Base-by-base conservation (phyloP, 2,113 vertebrate genomes). In the Aramus guarauna region DNA sequence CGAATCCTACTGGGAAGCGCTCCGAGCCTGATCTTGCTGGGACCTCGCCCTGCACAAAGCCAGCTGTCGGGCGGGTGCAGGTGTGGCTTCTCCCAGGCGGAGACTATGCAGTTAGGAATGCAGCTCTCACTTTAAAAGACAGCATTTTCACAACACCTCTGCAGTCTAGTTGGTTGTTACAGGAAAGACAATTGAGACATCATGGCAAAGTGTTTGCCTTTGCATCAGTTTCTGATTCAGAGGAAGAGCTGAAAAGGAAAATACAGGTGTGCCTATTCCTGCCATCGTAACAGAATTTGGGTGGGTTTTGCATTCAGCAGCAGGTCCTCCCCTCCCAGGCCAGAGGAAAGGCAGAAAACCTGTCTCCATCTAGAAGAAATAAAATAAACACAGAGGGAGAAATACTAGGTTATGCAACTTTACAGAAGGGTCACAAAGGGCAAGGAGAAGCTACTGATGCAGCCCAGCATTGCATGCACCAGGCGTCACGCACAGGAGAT, bases 1-100 rank as follows among this genome's bases (percentile, higher is more conserved):
- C 1, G 3, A 52, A 81, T 47, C 58, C 63, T 34, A 15, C 43
- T n/a, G 55, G 75, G 55, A 93, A 85, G 20, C 1, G 5, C 41
- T 37, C 17, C 7, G 29, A n/a, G 68, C 37, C 17, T 2, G 1
- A 15, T 5, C 41, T n/a, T 1, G 6, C 19, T 3, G 20, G 56
- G 37, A 71, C 75, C 63, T 75, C 12, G 0, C 82, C 63, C 63
- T 27, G 30, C 50, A 12, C 50, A 27, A 20, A 75, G 74, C 5
- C 2, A 2, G 29, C 43, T 14, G 21, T 24, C 0, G 4, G 88
- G 81, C 9, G 1, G 58, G 52, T 47, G 39, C 45, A 77, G 92
- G 92, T 37, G 88, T 72, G 77, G 39, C 64, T 55, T 48, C 26
- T n/a, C 39, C 58, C 2, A 0, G 45, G 19, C 5, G 0, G 11